phyloP scores from a whole-genome alignment of 2,888 invertebrate species.

The Norana najaformis region DNA sequence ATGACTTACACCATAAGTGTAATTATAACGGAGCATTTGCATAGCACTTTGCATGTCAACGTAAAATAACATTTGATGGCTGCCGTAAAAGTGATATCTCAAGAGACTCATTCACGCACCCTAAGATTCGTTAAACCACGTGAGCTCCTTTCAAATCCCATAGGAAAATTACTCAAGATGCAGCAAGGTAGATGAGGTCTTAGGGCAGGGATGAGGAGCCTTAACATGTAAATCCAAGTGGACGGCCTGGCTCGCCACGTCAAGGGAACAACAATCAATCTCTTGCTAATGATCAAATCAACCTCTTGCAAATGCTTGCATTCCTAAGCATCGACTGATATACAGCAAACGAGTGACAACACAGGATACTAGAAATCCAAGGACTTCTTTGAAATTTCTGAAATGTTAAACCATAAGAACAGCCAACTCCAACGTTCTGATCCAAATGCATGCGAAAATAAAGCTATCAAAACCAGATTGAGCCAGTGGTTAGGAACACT shows the following conservation, averaged over 20 bases:
- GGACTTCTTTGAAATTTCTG: background rate
- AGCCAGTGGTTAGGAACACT: no score
- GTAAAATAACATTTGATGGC: background rate
- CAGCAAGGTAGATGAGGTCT: background rate
- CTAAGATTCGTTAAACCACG: background rate
- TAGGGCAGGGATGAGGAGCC: background rate
- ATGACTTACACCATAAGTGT: no score
- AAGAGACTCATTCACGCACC: background rate
- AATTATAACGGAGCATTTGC: no score
- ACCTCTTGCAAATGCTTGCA: background rate
- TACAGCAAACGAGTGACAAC: background rate
- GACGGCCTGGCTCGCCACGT: background rate
- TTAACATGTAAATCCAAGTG: background rate
- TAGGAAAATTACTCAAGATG: slow-evolving; percentile 1
- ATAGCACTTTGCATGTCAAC: no score
- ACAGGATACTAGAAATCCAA: background rate
- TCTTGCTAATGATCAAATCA: background rate
- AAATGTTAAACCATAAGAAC: background rate
- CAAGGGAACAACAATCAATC: background rate
- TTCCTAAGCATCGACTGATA: background rate
- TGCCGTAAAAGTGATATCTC: slow-evolving; percentile 5
- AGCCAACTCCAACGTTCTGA: background rate
- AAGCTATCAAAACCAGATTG: no score
- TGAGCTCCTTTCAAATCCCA: background rate
- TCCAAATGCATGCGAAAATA: no score